Evolutionary conservation across 2,113 vertebrate species (phyloP).

Genomic region (Channa maculata): DNA sequence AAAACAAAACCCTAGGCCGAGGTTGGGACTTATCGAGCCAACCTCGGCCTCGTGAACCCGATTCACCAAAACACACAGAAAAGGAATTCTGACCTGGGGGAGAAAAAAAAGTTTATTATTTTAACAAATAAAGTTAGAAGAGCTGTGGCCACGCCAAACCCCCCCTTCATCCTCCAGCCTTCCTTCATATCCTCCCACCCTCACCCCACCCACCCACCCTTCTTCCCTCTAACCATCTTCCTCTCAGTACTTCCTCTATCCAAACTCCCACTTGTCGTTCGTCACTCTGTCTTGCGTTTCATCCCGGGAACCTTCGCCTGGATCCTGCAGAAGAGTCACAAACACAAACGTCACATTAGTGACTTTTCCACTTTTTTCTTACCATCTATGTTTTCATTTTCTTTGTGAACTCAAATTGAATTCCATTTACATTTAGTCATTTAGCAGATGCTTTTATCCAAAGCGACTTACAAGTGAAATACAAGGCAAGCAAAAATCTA

Average conservation of each 20-base stretch:
- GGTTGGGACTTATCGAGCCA: slow-evolving; percentile 58
- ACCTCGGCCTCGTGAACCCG: slow-evolving; percentile 77
- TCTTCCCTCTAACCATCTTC: slow-evolving; percentile 73
- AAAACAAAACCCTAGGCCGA: background rate
- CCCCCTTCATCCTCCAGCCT: slow-evolving; percentile 21
- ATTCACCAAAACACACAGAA: slow-evolving; percentile 81
- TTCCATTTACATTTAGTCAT: too few species aligned
- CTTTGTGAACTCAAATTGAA: too few species aligned
- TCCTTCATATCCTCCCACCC: slow-evolving; percentile 44
- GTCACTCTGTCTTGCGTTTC: slow-evolving; percentile 94
- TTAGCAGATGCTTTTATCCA: too few species aligned
- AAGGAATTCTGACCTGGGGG: slow-evolving; percentile 78
- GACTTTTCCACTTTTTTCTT: too few species aligned
- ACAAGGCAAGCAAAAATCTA: too few species aligned
- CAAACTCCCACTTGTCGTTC: slow-evolving; percentile 44
- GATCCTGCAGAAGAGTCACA: slow-evolving; percentile 80
- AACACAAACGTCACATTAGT: too few species aligned
- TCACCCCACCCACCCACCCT: background rate
- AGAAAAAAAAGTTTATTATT: slow-evolving; percentile 80
- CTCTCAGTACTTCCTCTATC: slow-evolving; percentile 54
- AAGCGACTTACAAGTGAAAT: too few species aligned
- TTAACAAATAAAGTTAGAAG: slow-evolving; percentile 85
- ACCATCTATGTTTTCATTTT: too few species aligned
- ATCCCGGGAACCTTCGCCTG: slow-evolving; percentile 95
- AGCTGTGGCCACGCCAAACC: slow-evolving; percentile 67